Conservation (phyloP, 1,140 invertebrate genomes). For the Laodelphax striatellus region DNA sequence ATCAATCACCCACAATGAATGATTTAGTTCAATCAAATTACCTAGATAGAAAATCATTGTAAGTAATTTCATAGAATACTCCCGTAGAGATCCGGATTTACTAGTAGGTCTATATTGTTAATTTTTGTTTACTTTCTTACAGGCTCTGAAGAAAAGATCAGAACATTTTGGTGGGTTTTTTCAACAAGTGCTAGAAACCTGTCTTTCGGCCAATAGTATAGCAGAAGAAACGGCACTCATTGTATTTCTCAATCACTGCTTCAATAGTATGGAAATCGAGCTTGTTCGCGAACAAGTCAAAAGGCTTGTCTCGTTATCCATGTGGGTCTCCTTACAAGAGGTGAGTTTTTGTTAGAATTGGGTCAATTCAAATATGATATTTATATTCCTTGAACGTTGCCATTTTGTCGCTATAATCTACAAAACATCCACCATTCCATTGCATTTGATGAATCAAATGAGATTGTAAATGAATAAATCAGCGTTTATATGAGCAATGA, state of each 20-base stretch:
- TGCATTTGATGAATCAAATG: no score
- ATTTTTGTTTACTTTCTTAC: constrained; percentile 15
- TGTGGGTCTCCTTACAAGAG: constrained; percentile 84
- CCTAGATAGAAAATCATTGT: no score
- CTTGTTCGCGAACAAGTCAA: constrained; percentile 88
- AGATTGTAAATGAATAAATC: no score
- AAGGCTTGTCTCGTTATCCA: constrained; percentile 80
- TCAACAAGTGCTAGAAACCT: constrained; percentile 61
- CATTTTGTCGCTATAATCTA: no score
- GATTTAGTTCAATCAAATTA: no score
- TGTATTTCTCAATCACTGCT: constrained; percentile 90
- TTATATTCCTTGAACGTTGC: no score
- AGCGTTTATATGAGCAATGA: no score
- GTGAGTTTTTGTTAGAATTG: constrained; percentile 34
- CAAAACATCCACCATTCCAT: no score
- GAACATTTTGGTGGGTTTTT: constrained; percentile 83
- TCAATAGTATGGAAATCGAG: constrained; percentile 93
- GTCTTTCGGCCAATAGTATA: constrained; percentile 49
- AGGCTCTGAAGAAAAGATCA: constrained; percentile 68
- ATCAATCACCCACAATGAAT: no score
- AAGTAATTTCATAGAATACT: no score
- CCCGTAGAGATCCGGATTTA: no score
- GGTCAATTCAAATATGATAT: neutral
- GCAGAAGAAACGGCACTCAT: constrained; percentile 79
- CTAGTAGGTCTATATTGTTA: no score